phyloP scores from a whole-genome alignment of 1,140 invertebrate genomes.

The Drosophila serrata region DNA sequence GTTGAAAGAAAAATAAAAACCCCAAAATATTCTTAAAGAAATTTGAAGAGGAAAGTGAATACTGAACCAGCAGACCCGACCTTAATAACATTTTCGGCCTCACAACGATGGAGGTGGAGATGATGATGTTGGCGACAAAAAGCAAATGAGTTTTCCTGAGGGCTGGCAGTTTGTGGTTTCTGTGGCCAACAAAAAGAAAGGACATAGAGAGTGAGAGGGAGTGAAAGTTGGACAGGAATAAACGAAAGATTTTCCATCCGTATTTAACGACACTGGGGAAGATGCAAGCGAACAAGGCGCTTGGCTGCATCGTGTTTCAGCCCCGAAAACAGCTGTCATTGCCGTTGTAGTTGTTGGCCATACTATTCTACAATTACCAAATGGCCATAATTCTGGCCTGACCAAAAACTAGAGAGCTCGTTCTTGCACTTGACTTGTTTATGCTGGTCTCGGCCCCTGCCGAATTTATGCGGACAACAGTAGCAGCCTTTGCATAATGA shows the following conservation, averaged over 20 bases:
- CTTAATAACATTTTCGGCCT: slow-evolving; percentile 35
- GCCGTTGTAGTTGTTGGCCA: slow-evolving; percentile 14
- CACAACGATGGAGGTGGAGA: background rate
- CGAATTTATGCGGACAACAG: slow-evolving; percentile 56
- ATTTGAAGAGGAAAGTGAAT: slow-evolving; percentile 31
- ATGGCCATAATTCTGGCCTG: slow-evolving; percentile 54
- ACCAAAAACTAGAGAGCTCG: slow-evolving; percentile 43
- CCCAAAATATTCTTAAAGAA: slow-evolving; percentile 25
- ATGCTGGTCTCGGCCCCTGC: slow-evolving; percentile 35
- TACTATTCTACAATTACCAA: slow-evolving; percentile 66
- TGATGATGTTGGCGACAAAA: slow-evolving; percentile 34
- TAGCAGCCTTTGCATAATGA: slow-evolving; percentile 59
- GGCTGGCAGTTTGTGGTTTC: slow-evolving; percentile 44
- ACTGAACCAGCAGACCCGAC: slow-evolving; percentile 24
- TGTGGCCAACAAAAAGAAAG: slow-evolving; percentile 33
- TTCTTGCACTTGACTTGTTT: slow-evolving; percentile 70
- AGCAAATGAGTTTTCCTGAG: slow-evolving; percentile 42
- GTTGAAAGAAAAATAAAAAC: background rate
- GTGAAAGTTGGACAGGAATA: slow-evolving; percentile 7
- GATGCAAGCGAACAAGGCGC: slow-evolving; percentile 12
- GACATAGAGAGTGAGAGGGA: slow-evolving; percentile 4
- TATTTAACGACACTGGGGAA: background rate
- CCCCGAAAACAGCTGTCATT: slow-evolving; percentile 46
- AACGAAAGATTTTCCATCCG: background rate
- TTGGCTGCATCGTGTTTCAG: slow-evolving; percentile 27